Percentiles rank a stretch among this genome's conserved stretches.
phyloP scores from a whole-genome alignment of 1,140 invertebrate species.

The Scaptomyza hsui region DNA sequence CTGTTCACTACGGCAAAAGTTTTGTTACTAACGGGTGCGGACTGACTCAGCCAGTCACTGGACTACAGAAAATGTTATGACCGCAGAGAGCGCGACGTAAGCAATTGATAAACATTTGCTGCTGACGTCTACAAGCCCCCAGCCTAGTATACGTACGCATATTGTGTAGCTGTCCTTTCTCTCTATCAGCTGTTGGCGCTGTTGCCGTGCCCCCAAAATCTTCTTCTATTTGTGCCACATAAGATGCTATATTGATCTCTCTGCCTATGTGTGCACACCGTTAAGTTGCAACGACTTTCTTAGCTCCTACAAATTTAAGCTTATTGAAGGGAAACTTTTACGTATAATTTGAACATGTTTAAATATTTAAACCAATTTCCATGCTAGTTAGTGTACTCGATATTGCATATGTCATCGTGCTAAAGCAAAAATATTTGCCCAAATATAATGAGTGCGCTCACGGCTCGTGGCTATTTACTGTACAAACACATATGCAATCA shows the following conservation, averaged over 20 bases:
- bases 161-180: conserved; percentile 7
- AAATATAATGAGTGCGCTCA: not conserved
- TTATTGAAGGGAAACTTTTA: no score
- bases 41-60: conserved; percentile 38
- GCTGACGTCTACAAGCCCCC: conserved; percentile 41
- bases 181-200: conserved; percentile 35
- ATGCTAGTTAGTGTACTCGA: not conserved
- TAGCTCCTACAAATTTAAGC: not conserved
- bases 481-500: not conserved
- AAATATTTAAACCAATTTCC: no score
- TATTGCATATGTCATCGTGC: not conserved
- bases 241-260: not conserved
- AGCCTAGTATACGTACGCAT: not conserved
- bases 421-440: not conserved
- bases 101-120: conserved; percentile 31
- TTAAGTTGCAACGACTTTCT: conserved; percentile 3
- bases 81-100: not conserved
- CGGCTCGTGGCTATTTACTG: not conserved
- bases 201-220: conserved; percentile 63
- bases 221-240: conserved; percentile 12
- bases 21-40: conserved; percentile 69
- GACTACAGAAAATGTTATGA: conserved; percentile 22
- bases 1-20: conserved; percentile 69
- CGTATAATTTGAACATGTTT: no score
- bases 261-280: no score